Percentiles rank a stretch among this genome's conserved stretches.
Evolutionary conservation across 2,797 vertebrate genomes (phyloP).

Genomic region (Rhodeus uyekii): DNA sequence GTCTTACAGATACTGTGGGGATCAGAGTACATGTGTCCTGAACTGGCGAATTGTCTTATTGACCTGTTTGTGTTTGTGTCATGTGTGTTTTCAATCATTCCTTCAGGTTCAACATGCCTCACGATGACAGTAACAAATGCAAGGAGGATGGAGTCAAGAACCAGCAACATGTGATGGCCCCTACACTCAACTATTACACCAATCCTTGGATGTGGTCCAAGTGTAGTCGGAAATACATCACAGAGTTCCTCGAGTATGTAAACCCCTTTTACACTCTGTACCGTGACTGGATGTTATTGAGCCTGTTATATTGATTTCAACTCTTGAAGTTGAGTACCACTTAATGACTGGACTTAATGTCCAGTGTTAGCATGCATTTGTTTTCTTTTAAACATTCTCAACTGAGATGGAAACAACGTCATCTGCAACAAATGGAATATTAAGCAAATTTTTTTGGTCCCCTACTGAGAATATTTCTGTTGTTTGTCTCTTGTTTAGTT

Average conservation of each 20-base stretch:
- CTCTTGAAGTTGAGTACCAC: not conserved
- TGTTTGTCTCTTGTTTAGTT: slow-evolving; percentile 73
- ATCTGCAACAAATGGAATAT: not conserved
- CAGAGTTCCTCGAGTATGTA: slow-evolving; percentile 98
- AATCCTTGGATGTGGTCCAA: slow-evolving; percentile 99
- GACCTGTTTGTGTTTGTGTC: not conserved
- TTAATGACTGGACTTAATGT: not conserved
- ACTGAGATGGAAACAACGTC: not conserved
- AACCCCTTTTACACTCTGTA: not conserved
- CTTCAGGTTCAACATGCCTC: slow-evolving; percentile 98
- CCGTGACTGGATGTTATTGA: not conserved
- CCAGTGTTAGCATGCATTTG: not conserved
- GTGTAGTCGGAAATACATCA: slow-evolving; percentile 98
- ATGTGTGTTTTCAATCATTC: slow-evolving; percentile 14
- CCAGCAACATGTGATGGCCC: slow-evolving; percentile 97
- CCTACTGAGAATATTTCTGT: slow-evolving; percentile 69
- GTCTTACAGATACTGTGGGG: not conserved
- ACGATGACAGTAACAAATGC: slow-evolving; percentile 97
- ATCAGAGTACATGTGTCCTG: not conserved
- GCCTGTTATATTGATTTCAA: not conserved
- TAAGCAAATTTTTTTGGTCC: slow-evolving; percentile 47
- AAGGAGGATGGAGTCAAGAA: slow-evolving; percentile 94
- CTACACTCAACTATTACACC: slow-evolving; percentile 95
- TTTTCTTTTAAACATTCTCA: slow-evolving; percentile 22
- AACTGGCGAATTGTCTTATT: not conserved